Evolutionary conservation across 2,113 vertebrate species (phyloP).

Genomic region (Monopterus albus): DNA sequence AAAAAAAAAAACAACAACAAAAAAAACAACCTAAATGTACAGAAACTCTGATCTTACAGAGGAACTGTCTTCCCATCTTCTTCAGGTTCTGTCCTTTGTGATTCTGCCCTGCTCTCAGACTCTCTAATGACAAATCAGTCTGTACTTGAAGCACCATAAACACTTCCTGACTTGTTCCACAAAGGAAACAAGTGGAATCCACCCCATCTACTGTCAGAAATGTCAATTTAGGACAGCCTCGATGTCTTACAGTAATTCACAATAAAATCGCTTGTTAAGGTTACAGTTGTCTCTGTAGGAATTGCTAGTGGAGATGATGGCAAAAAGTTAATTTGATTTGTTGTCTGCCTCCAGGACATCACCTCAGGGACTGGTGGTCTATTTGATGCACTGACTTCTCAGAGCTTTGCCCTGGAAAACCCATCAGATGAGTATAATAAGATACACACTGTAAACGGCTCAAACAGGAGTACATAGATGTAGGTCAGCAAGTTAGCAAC

Average conservation of each 20-base stretch:
- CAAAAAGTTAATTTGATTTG: constrained; percentile 23
- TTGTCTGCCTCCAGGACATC: constrained; percentile 21
- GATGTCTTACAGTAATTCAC: neutral
- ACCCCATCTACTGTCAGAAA: constrained; percentile 6
- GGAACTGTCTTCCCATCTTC: constrained; percentile 54
- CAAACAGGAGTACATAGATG: constrained; percentile 32
- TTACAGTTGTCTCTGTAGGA: neutral
- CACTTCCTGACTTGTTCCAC: constrained; percentile 56
- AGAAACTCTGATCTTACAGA: constrained; percentile 13
- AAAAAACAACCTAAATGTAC: neutral
- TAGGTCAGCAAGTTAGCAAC: constrained; percentile 40
- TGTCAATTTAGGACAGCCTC: neutral
- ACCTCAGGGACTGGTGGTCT: constrained; percentile 1
- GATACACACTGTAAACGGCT: constrained; percentile 45
- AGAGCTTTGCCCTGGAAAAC: constrained; percentile 59
- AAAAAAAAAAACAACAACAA: too few relatives aligned
- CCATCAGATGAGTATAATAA: constrained; percentile 50
- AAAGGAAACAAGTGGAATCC: constrained; percentile 42
- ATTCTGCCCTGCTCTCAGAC: constrained; percentile 8
- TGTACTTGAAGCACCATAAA: constrained; percentile 45
- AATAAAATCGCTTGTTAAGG: neutral
- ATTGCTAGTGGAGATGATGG: neutral
- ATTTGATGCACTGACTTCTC: constrained; percentile 30
- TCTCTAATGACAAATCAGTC: constrained; percentile 61
- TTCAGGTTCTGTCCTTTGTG: constrained; percentile 11